Base-by-base conservation (phyloP, 2,797 vertebrate species). In the Labroides dimidiatus region DNA sequence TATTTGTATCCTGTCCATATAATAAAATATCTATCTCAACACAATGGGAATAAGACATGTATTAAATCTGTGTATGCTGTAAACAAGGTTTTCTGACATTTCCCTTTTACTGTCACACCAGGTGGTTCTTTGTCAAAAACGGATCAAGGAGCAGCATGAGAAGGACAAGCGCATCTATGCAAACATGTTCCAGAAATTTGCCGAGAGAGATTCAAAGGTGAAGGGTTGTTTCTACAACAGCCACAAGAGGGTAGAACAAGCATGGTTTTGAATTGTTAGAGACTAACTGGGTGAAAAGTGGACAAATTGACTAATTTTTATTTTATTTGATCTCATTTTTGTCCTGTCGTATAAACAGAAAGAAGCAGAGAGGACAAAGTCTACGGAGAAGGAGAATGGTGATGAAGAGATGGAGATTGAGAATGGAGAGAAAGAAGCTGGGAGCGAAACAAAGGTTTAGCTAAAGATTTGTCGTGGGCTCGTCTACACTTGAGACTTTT, bases 111-210 rank as follows among this genome's bases (percentile, higher is more conserved):
- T 33, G 1, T 81, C 36, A 36, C 45, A 1, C 19, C 52, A 93
- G 92, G 87, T 97, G 70, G 82, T 77, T 3, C 71, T 95, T 43
- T 99, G 97, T 89, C 97, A 98, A 88, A 96, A 96, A 74, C 93
- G 94, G 24, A 93, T 98, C 52, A 95, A 96, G 61, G 95, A 95
- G 87, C 97, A 99, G 87, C 96, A 96, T 0, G 96, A 97, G 62
- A 95, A 95, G 69, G 98, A 99, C 87, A 99, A 98, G 66, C 97
- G 94, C 78, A 95, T 97, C 75, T 99, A 99, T 0, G 98, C 97
- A 81, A 99, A 99, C 88, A 99, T 99, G 98, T 99, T 99, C 83
- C 94, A 97, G 86, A 98, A 96, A 87, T 95, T 99, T 69, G 96
- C 96, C 14, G 96, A 96, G 81, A 94, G 94, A 56, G 97, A 98